Base-by-base conservation (phyloP, 2,113 vertebrate genomes). In the Epinephelus fuscoguttatus region DNA sequence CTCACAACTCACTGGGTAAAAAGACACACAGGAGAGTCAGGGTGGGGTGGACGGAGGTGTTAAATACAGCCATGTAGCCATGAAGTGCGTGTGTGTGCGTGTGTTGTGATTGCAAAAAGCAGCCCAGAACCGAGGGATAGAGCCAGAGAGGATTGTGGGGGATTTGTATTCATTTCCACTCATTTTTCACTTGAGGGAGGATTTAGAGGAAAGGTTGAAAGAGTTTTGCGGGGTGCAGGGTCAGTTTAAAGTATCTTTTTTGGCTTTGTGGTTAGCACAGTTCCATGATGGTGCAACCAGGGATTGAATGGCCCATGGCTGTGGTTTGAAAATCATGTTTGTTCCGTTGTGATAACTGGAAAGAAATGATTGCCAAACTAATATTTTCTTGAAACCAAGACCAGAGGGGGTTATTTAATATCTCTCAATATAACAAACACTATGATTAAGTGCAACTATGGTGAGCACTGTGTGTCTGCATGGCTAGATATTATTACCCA, bases 121-220 rank as follows among this genome's bases (percentile, higher is more conserved):
- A 63, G 11, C 25, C 80, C 52, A 79, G 61, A 77, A 82, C 18
- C 33, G 62, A 47, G 33, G 70, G 78, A 75, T 73, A 52, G 21
- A 81, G 81, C 4, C 83, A 82, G 86, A 85, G 80, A 85, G 77
- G 87, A 90, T 86, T 83, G 82, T 50, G 72, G 74, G 63, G 69
- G 81, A 89, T 91, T 93, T 90, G 88, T 92, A 69, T 88, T 79
- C 23, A 88, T 91, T 88, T 92, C 84, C 78, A 80, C 56, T 83
- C 3, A 63, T 90, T 81, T 87, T 78, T 89, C 78, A 87, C 76
- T 81, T 63, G 77, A 86, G 77, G 60, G 61, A 81, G 52, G 67
- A 91, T 81, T 88, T 84, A 37, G 81, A 57, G 78, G 79, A 92
- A 89, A 85, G 80, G 69, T 91, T 92, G 84, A 67, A 25, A 42